Conservation (phyloP, 2,113 vertebrate species). For the Triplophysa dalaica region DNA sequence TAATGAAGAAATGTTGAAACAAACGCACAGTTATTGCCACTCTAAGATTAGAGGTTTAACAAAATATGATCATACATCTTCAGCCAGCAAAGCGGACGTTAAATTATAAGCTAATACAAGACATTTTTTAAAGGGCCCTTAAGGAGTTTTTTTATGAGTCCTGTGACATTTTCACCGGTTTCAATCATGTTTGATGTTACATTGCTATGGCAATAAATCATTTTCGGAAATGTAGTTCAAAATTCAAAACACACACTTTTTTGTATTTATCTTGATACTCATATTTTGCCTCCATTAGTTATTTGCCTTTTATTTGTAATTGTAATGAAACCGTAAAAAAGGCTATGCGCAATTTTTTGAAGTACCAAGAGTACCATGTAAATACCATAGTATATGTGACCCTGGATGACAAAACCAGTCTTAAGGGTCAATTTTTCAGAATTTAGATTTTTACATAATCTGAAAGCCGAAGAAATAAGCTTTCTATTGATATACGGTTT, state of each 20-base stretch:
- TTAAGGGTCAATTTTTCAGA: no score
- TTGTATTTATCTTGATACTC: constrained; percentile 2
- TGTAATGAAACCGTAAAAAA: no score
- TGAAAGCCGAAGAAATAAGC: no score
- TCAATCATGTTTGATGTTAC: constrained; percentile 10
- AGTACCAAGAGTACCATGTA: no score
- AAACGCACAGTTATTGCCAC: constrained; percentile 31
- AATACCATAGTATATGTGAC: no score
- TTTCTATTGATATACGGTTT: no score
- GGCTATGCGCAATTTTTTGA: neutral
- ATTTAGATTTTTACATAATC: no score
- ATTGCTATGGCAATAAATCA: neutral
- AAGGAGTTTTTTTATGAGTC: constrained; percentile 19
- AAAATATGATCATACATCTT: constrained; percentile 15
- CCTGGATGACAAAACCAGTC: no score
- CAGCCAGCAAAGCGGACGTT: constrained; percentile 21
- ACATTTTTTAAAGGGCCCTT: constrained; percentile 4
- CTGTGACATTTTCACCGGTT: constrained; percentile 37
- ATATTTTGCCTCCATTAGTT: neutral
- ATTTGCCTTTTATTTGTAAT: no score
- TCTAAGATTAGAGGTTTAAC: constrained; percentile 30
- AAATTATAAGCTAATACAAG: constrained; percentile 15
- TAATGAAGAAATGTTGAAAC: constrained; percentile 21
- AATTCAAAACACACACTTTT: constrained; percentile 23
- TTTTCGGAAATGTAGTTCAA: neutral